Evolutionary conservation across 2,113 vertebrate genomes (phyloP).

Genomic region (Pica pica): DNA sequence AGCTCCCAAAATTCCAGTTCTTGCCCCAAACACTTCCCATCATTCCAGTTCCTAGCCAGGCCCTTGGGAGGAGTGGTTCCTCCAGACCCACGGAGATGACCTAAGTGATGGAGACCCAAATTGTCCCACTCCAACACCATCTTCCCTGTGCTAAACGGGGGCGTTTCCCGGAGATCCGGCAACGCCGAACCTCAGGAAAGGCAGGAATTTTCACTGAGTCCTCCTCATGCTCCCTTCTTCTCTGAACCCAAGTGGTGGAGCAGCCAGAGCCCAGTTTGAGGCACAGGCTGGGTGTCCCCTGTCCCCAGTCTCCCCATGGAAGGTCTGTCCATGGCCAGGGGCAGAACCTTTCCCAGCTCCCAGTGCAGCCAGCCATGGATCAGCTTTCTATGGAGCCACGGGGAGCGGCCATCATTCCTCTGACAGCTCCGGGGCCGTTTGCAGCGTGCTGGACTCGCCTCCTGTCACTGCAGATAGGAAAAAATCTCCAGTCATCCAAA

Average conservation of each 20-base stretch:
- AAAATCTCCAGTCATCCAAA: conserved; percentile 45
- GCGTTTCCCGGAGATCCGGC: background rate
- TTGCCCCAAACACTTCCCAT: background rate
- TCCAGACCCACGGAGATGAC: background rate
- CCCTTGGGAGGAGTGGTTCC: rapidly evolving
- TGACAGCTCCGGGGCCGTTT: background rate
- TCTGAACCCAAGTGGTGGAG: background rate
- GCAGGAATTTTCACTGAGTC: background rate
- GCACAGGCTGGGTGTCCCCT: background rate
- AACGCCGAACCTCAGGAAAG: background rate
- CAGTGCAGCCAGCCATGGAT: background rate
- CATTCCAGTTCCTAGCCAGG: background rate
- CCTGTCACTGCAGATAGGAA: conserved; percentile 24
- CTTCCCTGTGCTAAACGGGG: rapidly evolving
- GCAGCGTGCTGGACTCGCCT: background rate
- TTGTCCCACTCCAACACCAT: background rate
- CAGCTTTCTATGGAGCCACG: background rate
- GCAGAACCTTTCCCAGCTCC: background rate
- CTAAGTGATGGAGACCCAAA: background rate
- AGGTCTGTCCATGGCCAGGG: rapidly evolving
- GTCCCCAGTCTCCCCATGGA: background rate
- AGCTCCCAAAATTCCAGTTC: background rate
- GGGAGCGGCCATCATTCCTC: background rate
- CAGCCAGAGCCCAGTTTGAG: background rate
- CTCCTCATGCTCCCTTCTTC: rapidly evolving